Evolutionary conservation across 2,888 invertebrate genomes (phyloP).

Genomic region (Lasioglossum pauxillum): DNA sequence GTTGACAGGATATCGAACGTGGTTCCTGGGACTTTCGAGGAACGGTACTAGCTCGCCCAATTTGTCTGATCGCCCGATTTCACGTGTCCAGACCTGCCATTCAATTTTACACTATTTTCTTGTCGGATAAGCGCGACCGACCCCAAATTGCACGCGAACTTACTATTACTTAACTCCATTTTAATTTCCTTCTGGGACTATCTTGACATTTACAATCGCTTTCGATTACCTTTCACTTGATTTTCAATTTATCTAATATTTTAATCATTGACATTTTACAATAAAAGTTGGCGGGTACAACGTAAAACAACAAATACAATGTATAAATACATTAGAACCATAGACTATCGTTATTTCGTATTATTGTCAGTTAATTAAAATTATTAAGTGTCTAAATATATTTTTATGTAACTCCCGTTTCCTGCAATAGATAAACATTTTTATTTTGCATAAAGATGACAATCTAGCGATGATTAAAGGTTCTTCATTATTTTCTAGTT

Average conservation of each 20-base stretch:
- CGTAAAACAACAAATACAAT: too few species aligned
- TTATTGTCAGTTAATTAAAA: too few species aligned
- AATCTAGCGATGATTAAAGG: not conserved
- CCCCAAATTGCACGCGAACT: not conserved
- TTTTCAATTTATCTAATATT: too few species aligned
- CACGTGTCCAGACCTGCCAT: not conserved
- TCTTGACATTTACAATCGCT: not conserved
- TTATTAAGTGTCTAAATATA: not conserved
- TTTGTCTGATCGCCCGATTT: constrained; percentile 5
- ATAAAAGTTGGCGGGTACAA: too few species aligned
- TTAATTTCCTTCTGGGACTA: not conserved
- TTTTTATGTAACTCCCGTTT: not conserved
- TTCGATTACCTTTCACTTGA: too few species aligned
- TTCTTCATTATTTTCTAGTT: constrained; percentile 78
- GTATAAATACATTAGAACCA: too few species aligned
- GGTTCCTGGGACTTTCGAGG: constrained; percentile 89
- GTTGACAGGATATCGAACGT: constrained; percentile 89
- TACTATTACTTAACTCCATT: not conserved
- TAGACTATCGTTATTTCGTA: too few species aligned
- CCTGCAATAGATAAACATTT: not conserved
- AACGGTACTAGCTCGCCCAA: constrained; percentile 84
- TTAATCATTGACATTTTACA: too few species aligned
- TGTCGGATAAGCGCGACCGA: not conserved
- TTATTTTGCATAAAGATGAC: not conserved
- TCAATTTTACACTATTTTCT: not conserved